These are phyloP conservation scores for Aphaenogaster ashmeadi DNA, from an alignment of 1,140 invertebrate genomes.

Conservation along the genomic window DNA sequence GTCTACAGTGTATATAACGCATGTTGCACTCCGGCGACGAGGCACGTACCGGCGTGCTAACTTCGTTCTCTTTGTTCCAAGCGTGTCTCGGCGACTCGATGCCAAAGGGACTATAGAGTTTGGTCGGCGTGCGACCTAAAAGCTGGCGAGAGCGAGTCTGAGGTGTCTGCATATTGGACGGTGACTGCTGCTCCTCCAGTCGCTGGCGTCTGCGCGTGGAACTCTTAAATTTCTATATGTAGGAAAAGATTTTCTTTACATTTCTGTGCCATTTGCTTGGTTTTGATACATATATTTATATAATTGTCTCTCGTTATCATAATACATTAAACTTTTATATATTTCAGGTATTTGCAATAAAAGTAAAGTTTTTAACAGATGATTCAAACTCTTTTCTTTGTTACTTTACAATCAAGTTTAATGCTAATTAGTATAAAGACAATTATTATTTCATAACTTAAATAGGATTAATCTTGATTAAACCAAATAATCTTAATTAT, in stretches of 20 bases:
- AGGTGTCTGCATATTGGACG: conserved; percentile 85
- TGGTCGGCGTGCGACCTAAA: conserved; percentile 89
- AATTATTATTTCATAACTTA: background rate
- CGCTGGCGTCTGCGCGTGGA: conserved; percentile 88
- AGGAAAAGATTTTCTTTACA: background rate
- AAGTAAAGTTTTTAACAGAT: background rate
- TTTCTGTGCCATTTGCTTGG: too few relatives aligned
- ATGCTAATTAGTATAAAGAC: background rate
- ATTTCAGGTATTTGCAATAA: background rate
- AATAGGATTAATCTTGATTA: background rate
- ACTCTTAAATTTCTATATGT: conserved; percentile 87
- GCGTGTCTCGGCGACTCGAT: conserved; percentile 88
- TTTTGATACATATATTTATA: background rate
- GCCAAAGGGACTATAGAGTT: conserved; percentile 90
- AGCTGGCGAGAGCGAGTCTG: conserved; percentile 87
- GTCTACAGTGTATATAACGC: conserved; percentile 71
- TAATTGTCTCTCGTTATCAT: background rate
- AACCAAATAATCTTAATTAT: background rate
- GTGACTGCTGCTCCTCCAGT: conserved; percentile 88
- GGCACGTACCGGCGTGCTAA: conserved; percentile 44
- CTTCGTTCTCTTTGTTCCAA: conserved; percentile 83
- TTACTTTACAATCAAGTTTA: background rate
- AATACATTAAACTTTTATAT: background rate
- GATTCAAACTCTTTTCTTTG: background rate
- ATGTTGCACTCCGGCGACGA: conserved; percentile 50